Base-by-base conservation (phyloP, 2,113 vertebrate genomes). In the Cyrtonyx montezumae region DNA sequence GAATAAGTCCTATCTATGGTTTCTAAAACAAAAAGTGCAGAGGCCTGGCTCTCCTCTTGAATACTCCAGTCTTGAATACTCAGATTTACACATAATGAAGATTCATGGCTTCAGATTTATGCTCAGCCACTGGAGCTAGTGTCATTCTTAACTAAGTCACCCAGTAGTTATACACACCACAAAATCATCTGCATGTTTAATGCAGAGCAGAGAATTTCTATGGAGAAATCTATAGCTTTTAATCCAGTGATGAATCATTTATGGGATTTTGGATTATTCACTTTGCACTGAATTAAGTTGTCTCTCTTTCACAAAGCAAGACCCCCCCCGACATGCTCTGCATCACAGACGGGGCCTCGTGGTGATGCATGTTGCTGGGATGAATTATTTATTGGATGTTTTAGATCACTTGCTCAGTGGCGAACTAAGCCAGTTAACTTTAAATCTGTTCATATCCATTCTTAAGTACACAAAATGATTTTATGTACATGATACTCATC, bases 321-420 rank as follows among this genome's bases (percentile, higher is more conserved):
- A 7, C 56, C n/a, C 51, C 62, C 53, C 61, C 46, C 18, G 53
- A 73, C 45, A 63, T 21, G 69, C 85, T 94, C 78, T 76, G 79
- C 0, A 0, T 90, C 90, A 69, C 40, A 84, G 49, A 37, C 46
- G 19, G 8, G 88, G 66, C 82, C 94, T 87, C 79, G 37, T 66
- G 34, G 87, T 88, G 93, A 95, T 88, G 88, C 92, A 88, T 87
- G 84, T 55, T 88, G 86, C 88, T 61, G 68, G 71, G 28, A 94
- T 97, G 34, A 97, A 97, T 98, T 97, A 97, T 97, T 96, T 96
- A 97, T 95, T 95, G 94, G 61, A 89, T 2, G 1, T 81, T 94
- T 94, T 91, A 92, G 85, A 96, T 97, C 87, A 87, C 77, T 86
- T 93, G 79, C 90, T 85, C 90, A 37, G 74, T 71, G 93, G 69